phyloP scores from a whole-genome alignment of 2,888 invertebrate genomes.

The Clepsis dumicolana region DNA sequence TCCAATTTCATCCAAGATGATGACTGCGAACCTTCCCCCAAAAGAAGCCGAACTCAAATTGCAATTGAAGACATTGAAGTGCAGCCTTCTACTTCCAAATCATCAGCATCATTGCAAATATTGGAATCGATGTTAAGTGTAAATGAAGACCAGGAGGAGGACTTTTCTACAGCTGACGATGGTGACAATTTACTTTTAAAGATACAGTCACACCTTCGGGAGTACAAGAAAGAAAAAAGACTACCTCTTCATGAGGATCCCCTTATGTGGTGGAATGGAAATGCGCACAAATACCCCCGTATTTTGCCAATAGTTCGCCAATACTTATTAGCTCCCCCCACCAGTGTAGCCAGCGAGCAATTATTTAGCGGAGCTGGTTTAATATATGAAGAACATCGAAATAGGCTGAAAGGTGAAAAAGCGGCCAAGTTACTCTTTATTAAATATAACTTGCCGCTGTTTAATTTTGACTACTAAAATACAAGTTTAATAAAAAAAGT shows the following conservation, averaged over 20 bases:
- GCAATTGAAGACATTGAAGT: slow-evolving; percentile 45
- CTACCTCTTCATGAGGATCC: slow-evolving; percentile 2
- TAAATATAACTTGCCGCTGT: no score
- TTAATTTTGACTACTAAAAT: no score
- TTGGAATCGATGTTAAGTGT: slow-evolving; percentile 46
- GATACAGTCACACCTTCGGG: slow-evolving; percentile 9
- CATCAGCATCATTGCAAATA: slow-evolving; percentile 46
- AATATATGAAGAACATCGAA: no score
- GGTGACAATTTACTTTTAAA: slow-evolving; percentile 32
- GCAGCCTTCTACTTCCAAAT: slow-evolving; percentile 41
- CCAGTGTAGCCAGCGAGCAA: slow-evolving; percentile 2
- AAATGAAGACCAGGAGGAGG: slow-evolving; percentile 47
- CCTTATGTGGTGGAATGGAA: slow-evolving; percentile 3
- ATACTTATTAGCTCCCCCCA: neutral
- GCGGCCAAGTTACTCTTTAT: no score
- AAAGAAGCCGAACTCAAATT: slow-evolving; percentile 47
- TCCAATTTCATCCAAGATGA: slow-evolving; percentile 44
- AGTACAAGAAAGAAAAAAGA: slow-evolving; percentile 10
- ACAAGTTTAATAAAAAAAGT: no score
- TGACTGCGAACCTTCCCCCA: slow-evolving; percentile 43
- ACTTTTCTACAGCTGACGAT: slow-evolving; percentile 46
- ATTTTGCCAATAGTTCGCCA: neutral
- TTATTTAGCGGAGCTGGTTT: neutral
- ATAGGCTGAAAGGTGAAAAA: no score
- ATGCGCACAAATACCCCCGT: neutral